These are phyloP conservation scores for Aplysia californica DNA, from an alignment of 1,140 invertebrate species.

Conservation along the genomic window DNA sequence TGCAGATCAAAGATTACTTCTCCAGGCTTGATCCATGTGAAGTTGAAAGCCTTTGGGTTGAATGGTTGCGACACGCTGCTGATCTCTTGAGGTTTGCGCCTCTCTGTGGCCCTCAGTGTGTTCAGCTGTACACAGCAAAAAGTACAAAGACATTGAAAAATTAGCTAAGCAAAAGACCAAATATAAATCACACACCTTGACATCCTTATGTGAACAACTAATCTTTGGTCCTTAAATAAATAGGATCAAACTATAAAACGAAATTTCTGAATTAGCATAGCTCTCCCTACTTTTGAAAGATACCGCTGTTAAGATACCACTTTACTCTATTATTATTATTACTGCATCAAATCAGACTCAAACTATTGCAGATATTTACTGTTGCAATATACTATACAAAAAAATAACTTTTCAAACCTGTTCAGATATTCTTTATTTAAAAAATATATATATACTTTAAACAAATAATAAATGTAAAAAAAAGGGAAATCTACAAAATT, in stretches of 20 bases:
- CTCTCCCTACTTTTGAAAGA: not conserved
- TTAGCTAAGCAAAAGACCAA: too few species aligned
- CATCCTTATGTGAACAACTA: not conserved
- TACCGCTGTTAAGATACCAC: too few species aligned
- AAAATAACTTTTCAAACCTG: too few species aligned
- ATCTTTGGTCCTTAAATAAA: not conserved
- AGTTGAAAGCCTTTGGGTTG: constrained; percentile 75
- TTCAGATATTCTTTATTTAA: too few species aligned
- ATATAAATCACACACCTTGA: not conserved
- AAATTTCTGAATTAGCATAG: not conserved
- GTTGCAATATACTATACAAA: too few species aligned
- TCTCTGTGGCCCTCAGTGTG: constrained; percentile 71
- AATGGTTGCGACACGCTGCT: constrained; percentile 73
- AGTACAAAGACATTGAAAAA: not conserved
- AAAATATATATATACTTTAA: too few species aligned
- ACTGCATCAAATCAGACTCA: too few species aligned
- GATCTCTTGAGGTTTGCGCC: constrained; percentile 75
- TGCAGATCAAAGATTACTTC: constrained; percentile 73
- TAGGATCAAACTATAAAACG: not conserved
- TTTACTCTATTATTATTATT: too few species aligned
- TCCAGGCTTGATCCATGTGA: constrained; percentile 73
- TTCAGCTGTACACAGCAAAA: constrained; percentile 72
- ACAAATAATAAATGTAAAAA: too few species aligned
- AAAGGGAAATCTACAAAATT: too few species aligned
- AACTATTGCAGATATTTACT: too few species aligned